Evolutionary conservation across 2,113 vertebrate species (phyloP), one percentile per base, ranked within the genome.

Genomic region (Agelaius phoeniceus): DNA sequence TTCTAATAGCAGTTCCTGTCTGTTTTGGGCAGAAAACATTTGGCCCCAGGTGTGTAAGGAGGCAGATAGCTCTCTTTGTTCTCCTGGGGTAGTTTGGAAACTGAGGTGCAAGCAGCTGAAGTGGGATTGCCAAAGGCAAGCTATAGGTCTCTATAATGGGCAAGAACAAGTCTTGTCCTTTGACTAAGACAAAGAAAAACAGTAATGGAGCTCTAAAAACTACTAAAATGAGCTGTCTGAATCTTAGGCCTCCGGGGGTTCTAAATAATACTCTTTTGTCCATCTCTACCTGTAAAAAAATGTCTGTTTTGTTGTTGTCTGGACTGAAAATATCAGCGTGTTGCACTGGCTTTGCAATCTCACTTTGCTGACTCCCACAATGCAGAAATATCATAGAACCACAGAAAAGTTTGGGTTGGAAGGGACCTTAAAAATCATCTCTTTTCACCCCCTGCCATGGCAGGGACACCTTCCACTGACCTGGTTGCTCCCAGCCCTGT

Each of bases 401-500:
- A 62, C 30, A 27, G 24, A 41, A 41, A 19, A 24, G 2, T 15
- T 31, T 27, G n/a, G n/a, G 17, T 13, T 84, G 26, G 13, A 71
- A 49, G 7, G 10, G 26, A 49, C 18, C 26, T 55, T 41, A 69
- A 76, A 83, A 13, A 35, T 35, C 10, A 23, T 33, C 22, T 33
- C 0, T 0, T 43, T 55, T 26, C 21, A 62, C 4, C 5, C 4
- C 8, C 11, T 54, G 20, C 23, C 48, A 24, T 49, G 30, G 2
- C 62, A 82, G 39, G 39, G 39, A 68, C 78, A 69, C 26, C 7
- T 76, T 41, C 48, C 10, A 22, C n/a, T 15, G 0, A 2, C 5
- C 21, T 30, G 26, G 20, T 0, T 55, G 4, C 10, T 69, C 30
- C 41, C 27, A 55, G 17, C 21, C 21, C 24, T 0, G 0, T 27